phyloP scores from a whole-genome alignment of 2,113 vertebrate species.

The Hystrix cristata region DNA sequence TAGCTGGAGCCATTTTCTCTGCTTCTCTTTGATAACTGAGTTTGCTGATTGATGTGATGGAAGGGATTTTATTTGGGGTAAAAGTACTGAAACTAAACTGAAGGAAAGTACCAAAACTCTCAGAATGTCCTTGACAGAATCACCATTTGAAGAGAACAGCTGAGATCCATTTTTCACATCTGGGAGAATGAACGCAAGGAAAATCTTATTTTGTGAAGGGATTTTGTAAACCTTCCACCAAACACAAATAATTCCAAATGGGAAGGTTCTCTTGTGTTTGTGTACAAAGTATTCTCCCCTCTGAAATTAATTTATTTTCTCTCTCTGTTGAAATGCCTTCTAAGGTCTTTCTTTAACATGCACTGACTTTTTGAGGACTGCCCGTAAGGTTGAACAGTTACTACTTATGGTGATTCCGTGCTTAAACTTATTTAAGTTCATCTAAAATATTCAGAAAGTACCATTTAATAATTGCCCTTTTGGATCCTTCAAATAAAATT shows the following conservation, averaged over 20 bases:
- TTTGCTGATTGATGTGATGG: conserved; percentile 60
- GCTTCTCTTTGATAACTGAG: conserved; percentile 35
- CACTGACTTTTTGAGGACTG: conserved; percentile 53
- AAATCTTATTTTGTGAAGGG: conserved; percentile 76
- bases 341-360: conserved; percentile 63
- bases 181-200: conserved; percentile 70
- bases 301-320: conserved; percentile 87
- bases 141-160: conserved; percentile 75
- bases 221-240: conserved; percentile 81
- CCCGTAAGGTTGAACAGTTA: conserved; percentile 19
- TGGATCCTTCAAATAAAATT: conserved; percentile 59
- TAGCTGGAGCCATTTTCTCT: conserved; percentile 36
- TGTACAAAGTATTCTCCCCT: conserved; percentile 71
- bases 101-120: conserved; percentile 68
- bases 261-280: conserved; percentile 66
- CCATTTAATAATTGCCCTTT: conserved; percentile 64
- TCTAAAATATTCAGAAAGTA: conserved; percentile 58
- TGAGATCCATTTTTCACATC: conserved; percentile 73
- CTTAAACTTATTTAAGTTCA: conserved; percentile 67
- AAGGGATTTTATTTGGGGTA: conserved; percentile 66
- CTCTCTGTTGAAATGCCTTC: conserved; percentile 65
- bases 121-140: conserved; percentile 75
- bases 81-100: conserved; percentile 66
- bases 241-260: conserved; percentile 75
- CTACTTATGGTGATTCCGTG: conserved; percentile 63